These are phyloP conservation scores for Pseudonaja textilis DNA, from an alignment of 2,113 vertebrate genomes.

Conservation along the genomic window DNA sequence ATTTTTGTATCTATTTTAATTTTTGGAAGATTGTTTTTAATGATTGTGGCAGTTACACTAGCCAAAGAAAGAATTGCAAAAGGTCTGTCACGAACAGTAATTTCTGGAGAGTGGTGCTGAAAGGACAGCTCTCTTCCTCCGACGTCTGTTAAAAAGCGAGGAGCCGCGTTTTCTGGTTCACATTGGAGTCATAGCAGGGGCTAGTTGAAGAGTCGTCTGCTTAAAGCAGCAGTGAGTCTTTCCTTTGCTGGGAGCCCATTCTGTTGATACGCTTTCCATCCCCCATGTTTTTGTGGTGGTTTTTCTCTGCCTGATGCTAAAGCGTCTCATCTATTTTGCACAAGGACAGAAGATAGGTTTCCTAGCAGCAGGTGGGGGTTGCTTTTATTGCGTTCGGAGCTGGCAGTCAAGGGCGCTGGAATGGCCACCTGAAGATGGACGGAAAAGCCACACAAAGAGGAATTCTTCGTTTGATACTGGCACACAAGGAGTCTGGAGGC, in stretches of 20 bases:
- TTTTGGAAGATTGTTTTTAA: not conserved
- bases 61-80: not conserved
- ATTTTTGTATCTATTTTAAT: not conserved
- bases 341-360: slow-evolving; percentile 41
- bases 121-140: slow-evolving; percentile 50
- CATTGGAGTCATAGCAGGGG: not conserved
- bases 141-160: slow-evolving; percentile 10
- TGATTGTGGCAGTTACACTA: not conserved
- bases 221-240: fast-evolving
- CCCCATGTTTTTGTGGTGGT: slow-evolving; percentile 36
- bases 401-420: slow-evolving; percentile 39
- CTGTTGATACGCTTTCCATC: slow-evolving; percentile 33
- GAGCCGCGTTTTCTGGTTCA: slow-evolving; percentile 11
- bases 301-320: slow-evolving; percentile 19
- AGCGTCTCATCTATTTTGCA: slow-evolving; percentile 10
- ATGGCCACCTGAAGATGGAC: slow-evolving; percentile 55
- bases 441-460: slow-evolving; percentile 67
- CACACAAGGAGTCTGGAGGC: slow-evolving; percentile 7
- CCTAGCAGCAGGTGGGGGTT: slow-evolving; percentile 45
- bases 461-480: slow-evolving; percentile 43
- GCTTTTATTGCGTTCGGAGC: slow-evolving; percentile 27
- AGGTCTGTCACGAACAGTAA: not conserved
- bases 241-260: not conserved
- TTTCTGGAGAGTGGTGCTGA: slow-evolving; percentile 18
- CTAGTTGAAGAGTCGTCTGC: not conserved